Evolutionary conservation across 2,113 vertebrate genomes (phyloP).

Genomic region (Engystomops pustulosus): DNA sequence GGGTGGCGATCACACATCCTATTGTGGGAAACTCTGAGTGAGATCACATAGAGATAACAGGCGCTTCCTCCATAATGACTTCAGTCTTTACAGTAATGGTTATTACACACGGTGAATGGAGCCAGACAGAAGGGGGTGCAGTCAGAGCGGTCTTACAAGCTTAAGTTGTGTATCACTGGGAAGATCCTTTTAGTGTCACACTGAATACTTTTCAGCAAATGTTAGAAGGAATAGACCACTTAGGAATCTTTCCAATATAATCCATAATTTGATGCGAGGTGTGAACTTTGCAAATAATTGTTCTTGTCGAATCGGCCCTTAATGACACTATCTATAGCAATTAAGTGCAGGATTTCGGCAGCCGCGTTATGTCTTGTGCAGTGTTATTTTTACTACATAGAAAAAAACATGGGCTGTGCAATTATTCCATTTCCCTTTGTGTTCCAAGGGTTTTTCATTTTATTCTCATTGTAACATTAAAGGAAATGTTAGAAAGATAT

Average conservation of each 20-base stretch:
- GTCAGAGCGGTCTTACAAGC: neutral
- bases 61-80: neutral
- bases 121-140: constrained; percentile 2
- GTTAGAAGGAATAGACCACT: neutral
- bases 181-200: neutral
- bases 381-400: too few relatives aligned
- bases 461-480: too few relatives aligned
- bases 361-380: too few relatives aligned
- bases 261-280: neutral
- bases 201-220: neutral
- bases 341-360: too few relatives aligned
- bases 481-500: too few relatives aligned
- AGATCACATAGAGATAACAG: constrained; percentile 22
- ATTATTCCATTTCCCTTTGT: too few relatives aligned
- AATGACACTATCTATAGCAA: too few relatives aligned
- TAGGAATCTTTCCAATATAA: neutral
- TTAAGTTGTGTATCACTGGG: neutral
- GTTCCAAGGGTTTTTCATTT: too few relatives aligned
- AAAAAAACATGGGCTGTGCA: too few relatives aligned
- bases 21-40: constrained; percentile 23
- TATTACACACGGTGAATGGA: neutral
- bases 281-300: neutral
- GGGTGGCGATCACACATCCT: neutral
- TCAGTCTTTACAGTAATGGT: neutral
- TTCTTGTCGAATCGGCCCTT: too few relatives aligned